Evolutionary conservation across 2,888 invertebrate species (phyloP), one percentile per base, ranked within the genome.

Genomic region (Pteria penguin): DNA sequence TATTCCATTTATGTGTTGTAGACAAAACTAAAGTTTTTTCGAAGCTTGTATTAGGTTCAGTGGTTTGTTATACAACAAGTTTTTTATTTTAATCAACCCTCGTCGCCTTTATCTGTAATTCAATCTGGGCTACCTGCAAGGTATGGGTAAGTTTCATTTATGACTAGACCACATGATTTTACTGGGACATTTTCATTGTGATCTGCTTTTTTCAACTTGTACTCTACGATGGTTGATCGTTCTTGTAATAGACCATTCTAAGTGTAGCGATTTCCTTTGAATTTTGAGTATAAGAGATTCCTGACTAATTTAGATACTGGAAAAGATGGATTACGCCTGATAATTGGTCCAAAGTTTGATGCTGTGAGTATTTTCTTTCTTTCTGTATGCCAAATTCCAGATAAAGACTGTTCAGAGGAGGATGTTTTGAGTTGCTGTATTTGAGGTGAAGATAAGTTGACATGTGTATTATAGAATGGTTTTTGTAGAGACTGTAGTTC

Each of bases 41-140:
- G 75, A 52, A 31, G 75, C 75, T 54, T 72, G 45, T 3, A 31
- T 24, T 29, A 72, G 45, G 36, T 60, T 70, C 5, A 75, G 29
- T 14, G 26, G 54, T 29, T 75, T 77, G 24, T 62, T 69, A 11
- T 75, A 57, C 2, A 77, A 60, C 8, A 73, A 27, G 57, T 77
- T 72, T 60, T 63, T 72, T 45, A 68, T 72, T 62, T 76, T 63
- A 29, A 72, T 57, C 22, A 62, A 27, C 4, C 76, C 72, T 2
- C 45, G 52, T 55, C 57, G 22, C 62, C 27, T 22, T 22, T 31
- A 33, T 60, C 52, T 11, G 45, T 45, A 45, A 55, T 31, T 52
- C 80, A 75, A 74, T 78, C 78, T 32, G 78, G 75, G 60, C 75
- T 75, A 4, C 33, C 62, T 26, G 63, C 80, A 2, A 78, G 57